These are phyloP conservation scores for Pseudoatta argentina DNA, from an alignment of 1,140 invertebrate genomes.

Conservation along the genomic window DNA sequence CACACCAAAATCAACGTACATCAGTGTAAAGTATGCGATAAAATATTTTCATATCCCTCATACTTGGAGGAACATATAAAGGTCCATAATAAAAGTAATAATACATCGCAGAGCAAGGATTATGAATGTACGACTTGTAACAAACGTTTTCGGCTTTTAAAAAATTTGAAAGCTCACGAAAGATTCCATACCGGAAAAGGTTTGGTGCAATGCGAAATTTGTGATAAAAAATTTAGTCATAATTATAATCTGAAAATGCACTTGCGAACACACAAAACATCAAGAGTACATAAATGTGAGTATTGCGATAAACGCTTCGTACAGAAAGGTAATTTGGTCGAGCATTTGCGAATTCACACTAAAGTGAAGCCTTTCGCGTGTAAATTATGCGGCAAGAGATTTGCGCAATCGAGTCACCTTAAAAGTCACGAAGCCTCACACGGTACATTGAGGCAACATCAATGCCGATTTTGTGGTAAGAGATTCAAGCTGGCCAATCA, in stretches of 20 bases:
- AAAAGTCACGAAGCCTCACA: constrained; percentile 84
- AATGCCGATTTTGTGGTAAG: constrained; percentile 85
- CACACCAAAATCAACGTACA: constrained; percentile 83
- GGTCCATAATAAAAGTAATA: constrained; percentile 74
- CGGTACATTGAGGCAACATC: constrained; percentile 80
- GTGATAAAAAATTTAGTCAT: constrained; percentile 84
- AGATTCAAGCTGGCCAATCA: constrained; percentile 84
- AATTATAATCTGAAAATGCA: constrained; percentile 84
- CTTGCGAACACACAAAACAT: constrained; percentile 79
- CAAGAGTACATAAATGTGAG: constrained; percentile 85
- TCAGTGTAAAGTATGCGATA: constrained; percentile 83
- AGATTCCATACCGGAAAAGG: constrained; percentile 81
- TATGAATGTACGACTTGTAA: constrained; percentile 82
- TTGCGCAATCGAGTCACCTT: constrained; percentile 83
- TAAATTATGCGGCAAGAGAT: constrained; percentile 84
- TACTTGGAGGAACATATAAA: constrained; percentile 84
- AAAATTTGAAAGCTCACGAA: constrained; percentile 82
- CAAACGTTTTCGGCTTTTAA: constrained; percentile 81
- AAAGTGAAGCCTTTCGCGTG: constrained; percentile 87
- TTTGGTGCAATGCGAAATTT: constrained; percentile 84
- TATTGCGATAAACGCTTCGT: constrained; percentile 86
- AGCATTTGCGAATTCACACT: constrained; percentile 87
- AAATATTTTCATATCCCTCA: constrained; percentile 84
- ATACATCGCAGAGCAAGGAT: constrained; percentile 28
- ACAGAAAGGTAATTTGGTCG: constrained; percentile 86